phyloP scores from a whole-genome alignment of 2,797 vertebrate genomes.

The Ctenochaetus hawaiiensis region DNA sequence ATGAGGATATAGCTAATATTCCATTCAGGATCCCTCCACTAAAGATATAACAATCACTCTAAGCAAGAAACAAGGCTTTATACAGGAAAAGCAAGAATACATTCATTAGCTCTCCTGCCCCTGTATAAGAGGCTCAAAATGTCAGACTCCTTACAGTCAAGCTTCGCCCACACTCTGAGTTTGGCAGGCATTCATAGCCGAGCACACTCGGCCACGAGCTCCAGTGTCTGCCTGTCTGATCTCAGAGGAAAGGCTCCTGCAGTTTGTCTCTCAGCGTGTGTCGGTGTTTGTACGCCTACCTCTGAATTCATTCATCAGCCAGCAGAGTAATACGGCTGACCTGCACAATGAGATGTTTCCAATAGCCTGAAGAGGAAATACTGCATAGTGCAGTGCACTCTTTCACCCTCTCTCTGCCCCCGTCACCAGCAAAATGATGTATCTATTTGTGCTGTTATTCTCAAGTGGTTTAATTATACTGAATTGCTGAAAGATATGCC shows the following conservation, averaged over 20 bases:
- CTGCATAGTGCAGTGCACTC: slow-evolving; percentile 13
- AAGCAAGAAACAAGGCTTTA: slow-evolving; percentile 15
- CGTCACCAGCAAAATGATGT: slow-evolving; percentile 27
- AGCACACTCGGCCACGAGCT: slow-evolving; percentile 54
- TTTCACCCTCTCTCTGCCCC: slow-evolving; percentile 41
- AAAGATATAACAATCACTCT: slow-evolving; percentile 4
- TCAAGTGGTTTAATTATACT: slow-evolving; percentile 57
- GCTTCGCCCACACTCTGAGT: slow-evolving; percentile 65
- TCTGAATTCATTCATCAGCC: slow-evolving; percentile 69
- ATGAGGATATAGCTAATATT: slow-evolving; percentile 15
- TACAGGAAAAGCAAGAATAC: slow-evolving; percentile 13
- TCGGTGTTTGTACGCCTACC: slow-evolving; percentile 71
- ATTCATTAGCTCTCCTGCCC: slow-evolving; percentile 33
- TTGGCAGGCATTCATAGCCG: slow-evolving; percentile 65
- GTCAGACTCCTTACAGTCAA: slow-evolving; percentile 56
- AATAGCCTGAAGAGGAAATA: slow-evolving; percentile 43
- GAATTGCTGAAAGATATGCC: slow-evolving; percentile 43
- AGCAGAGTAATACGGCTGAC: slow-evolving; percentile 61
- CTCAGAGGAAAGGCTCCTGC: slow-evolving; percentile 61
- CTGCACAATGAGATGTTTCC: slow-evolving; percentile 59
- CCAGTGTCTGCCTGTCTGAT: slow-evolving; percentile 69
- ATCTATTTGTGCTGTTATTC: slow-evolving; percentile 48
- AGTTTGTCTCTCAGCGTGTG: slow-evolving; percentile 53
- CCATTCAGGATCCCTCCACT: slow-evolving; percentile 4
- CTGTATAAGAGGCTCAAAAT: slow-evolving; percentile 50